phyloP scores from a whole-genome alignment of 2,113 vertebrate species.

The Scytalopus superciliaris region DNA sequence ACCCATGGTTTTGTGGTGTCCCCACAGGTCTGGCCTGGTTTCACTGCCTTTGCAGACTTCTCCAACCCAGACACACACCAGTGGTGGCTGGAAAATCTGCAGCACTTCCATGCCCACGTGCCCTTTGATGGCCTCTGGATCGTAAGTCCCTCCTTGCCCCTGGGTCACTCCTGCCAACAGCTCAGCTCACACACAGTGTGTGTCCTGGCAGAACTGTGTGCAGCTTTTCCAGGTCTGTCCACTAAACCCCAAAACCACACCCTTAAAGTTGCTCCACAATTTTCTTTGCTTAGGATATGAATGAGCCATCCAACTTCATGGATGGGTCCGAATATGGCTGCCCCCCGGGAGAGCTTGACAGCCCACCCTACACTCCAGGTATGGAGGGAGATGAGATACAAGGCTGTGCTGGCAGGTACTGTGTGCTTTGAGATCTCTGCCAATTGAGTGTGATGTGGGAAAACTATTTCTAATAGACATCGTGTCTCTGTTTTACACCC shows the following conservation, averaged over 20 bases:
- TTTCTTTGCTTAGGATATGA: slow-evolving; percentile 83
- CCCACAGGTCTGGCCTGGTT: slow-evolving; percentile 86
- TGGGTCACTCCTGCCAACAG: not conserved
- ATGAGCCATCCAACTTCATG: slow-evolving; percentile 87
- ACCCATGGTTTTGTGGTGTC: not conserved
- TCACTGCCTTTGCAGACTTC: slow-evolving; percentile 86
- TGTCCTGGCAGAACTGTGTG: not conserved
- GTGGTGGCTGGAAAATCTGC: slow-evolving; percentile 89
- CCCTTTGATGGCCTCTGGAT: slow-evolving; percentile 86
- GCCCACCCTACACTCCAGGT: slow-evolving; percentile 85
- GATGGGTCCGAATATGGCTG: slow-evolving; percentile 85
- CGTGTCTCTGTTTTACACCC: fast-evolving
- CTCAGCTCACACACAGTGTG: fast-evolving
- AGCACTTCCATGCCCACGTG: slow-evolving; percentile 75
- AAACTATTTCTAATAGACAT: not conserved
- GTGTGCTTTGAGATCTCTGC: fast-evolving
- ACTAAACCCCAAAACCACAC: not conserved
- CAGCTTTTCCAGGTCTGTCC: not conserved
- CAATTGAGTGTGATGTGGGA: fast-evolving
- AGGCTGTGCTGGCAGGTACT: not conserved
- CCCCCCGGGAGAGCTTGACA: slow-evolving; percentile 76
- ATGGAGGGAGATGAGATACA: not conserved
- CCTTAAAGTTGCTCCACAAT: not conserved
- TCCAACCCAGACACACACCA: slow-evolving; percentile 78
- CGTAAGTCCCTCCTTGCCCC: slow-evolving; percentile 58